Percentiles rank a stretch among this genome's conserved stretches.
Conservation (phyloP, 2,888 invertebrate genomes). For the Folsomia candida region DNA sequence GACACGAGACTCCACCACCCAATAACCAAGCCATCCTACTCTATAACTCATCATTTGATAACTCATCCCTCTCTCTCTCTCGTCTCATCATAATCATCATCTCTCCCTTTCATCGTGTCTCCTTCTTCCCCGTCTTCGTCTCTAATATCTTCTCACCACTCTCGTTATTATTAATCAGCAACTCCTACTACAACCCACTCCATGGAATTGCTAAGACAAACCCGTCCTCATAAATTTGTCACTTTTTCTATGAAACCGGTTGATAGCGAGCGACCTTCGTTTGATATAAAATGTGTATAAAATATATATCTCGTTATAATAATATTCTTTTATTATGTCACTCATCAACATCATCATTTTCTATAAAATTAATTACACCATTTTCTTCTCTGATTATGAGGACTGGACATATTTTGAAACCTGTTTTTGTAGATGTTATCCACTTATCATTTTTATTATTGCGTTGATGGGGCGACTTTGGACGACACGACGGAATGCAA, state of each 20-base stretch:
- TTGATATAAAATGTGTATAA: too few relatives aligned
- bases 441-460: conserved; percentile 1
- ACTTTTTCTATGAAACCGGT: neutral
- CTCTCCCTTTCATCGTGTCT: neutral
- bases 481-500: neutral
- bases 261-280: neutral
- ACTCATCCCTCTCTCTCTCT: neutral
- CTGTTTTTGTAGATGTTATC: neutral
- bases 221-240: conserved; percentile 1
- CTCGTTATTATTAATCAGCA: neutral
- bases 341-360: neutral
- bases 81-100: neutral
- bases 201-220: neutral
- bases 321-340: neutral
- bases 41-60: neutral
- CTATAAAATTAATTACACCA: neutral
- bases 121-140: neutral
- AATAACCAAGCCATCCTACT: neutral
- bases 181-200: too few relatives aligned
- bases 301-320: too few relatives aligned
- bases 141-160: neutral
- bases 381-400: neutral
- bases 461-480: neutral
- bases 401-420: conserved; percentile 5
- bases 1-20: neutral